Base-by-base conservation (phyloP, 1,140 invertebrate genomes). In the Araneus ventricosus region DNA sequence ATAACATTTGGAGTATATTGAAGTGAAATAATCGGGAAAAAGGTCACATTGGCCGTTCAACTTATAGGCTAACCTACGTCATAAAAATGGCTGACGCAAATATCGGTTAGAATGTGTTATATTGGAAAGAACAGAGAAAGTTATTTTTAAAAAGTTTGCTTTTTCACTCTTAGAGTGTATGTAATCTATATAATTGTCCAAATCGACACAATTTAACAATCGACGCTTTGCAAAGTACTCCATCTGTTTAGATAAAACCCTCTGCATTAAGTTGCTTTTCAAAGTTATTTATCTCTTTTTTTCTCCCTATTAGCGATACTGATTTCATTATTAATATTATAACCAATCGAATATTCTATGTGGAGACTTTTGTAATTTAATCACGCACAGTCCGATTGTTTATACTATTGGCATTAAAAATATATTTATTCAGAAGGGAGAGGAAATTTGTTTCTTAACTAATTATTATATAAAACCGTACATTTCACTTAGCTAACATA, bases 1-100 rank as follows among this genome's bases (percentile, higher is more conserved):
- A 82, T 82, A 82, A 30, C 37, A 82, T 45, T 82, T 82, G 39
- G 41, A 82, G 37, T 82, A 52, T 82, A 45, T 45, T n/a, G 39
- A 82, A 45, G 39, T 52, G 80, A n/a, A 82, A 82, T 82, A 45
- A 41, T 82, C 37, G 37, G 22, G 80, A 45, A 82, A 82, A 82
- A 82, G 80, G 80, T 82, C 80, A 52, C 22, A 45, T 82, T 82
- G 80, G 41, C 80, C 80, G 6, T 82, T 82, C 80, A 52, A 82
- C 80, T 82, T 45, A 45, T 41, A 45, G 80, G 75, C 22, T 82
- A 41, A 82, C 39, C 37, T n/a, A 82, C 80, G 80, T 82, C 80
- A 82, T 52, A 7, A 82, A 82, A 82, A 82, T 41, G 37, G 24
- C 8, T 82, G 80, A 82, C 80, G 80, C 41, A 82, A 22, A 82